Percentiles rank a stretch among this genome's conserved stretches.
phyloP scores from a whole-genome alignment of 1,140 invertebrate genomes.

The Drosophila truncata region DNA sequence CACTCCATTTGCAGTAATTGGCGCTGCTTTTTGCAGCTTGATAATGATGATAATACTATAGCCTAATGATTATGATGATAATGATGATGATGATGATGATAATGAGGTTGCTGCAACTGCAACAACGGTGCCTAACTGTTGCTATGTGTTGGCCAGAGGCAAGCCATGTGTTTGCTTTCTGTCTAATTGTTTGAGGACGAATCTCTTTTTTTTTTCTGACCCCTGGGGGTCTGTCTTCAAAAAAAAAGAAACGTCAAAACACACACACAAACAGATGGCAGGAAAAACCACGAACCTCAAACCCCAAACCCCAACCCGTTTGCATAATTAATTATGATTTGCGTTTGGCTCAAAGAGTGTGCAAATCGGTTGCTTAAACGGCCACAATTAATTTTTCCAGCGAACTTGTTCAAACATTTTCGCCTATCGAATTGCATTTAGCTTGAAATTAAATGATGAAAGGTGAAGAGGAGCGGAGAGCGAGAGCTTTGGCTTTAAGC shows the following conservation, averaged over 20 bases:
- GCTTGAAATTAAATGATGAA: constrained; percentile 49
- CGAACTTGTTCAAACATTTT: constrained; percentile 56
- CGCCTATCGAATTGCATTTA: constrained; percentile 72
- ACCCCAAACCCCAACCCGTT: constrained; percentile 4
- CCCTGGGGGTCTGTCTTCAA: not conserved
- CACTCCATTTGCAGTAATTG: constrained; percentile 81
- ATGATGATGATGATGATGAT: constrained; percentile 28
- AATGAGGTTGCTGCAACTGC: constrained; percentile 21
- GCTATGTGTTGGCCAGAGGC: constrained; percentile 35
- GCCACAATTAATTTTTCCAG: constrained; percentile 67
- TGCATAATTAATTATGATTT: constrained; percentile 79
- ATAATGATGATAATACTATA: constrained; percentile 21
- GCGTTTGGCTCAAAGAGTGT: constrained; percentile 24
- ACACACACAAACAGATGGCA: constrained; percentile 8
- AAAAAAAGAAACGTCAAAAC: not conserved
- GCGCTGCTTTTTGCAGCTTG: constrained; percentile 48
- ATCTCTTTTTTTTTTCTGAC: constrained; percentile 3
- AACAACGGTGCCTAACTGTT: constrained; percentile 68
- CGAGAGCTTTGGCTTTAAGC: constrained; percentile 20
- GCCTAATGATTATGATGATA: not conserved
- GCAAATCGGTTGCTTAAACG: constrained; percentile 62
- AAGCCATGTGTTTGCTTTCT: constrained; percentile 35
- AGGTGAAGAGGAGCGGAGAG: constrained; percentile 9
- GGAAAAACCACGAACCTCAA: not conserved
- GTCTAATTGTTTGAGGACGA: constrained; percentile 55